Percentiles rank a stretch among this genome's conserved stretches.
Evolutionary conservation across 2,797 vertebrate genomes (phyloP).

Genomic region (Sternotherus odoratus): DNA sequence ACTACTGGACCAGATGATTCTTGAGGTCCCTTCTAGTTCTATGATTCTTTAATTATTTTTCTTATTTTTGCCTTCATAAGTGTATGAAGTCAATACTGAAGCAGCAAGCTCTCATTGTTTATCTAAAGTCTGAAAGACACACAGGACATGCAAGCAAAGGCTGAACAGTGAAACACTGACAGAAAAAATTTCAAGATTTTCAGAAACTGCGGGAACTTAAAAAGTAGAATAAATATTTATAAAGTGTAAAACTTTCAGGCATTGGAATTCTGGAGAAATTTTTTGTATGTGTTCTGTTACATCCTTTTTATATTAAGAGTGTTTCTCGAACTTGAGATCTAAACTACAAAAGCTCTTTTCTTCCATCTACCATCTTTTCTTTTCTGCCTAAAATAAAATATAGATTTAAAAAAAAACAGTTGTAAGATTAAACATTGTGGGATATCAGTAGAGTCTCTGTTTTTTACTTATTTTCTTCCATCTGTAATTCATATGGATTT

Average conservation of each 20-base stretch:
- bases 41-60: too few species aligned
- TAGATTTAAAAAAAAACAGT: not conserved
- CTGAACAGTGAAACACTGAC: constrained; percentile 17
- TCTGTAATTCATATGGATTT: not conserved
- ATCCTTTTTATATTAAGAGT: constrained; percentile 35
- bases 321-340: constrained; percentile 26
- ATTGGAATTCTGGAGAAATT: constrained; percentile 39
- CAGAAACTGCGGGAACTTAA: constrained; percentile 17
- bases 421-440: not conserved
- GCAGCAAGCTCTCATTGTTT: not conserved
- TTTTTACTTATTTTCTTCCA: not conserved
- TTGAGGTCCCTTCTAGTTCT: too few species aligned
- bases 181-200: constrained; percentile 33
- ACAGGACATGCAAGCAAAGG: constrained; percentile 2
- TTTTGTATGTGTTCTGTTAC: constrained; percentile 42
- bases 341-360: constrained; percentile 43
- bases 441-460: not conserved
- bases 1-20: too few species aligned
- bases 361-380: not conserved
- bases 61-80: constrained; percentile 2
- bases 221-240: constrained; percentile 64
- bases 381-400: not conserved
- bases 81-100: not conserved
- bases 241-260: constrained; percentile 39
- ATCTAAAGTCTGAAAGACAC: constrained; percentile 12